Conservation (phyloP, 2,888 invertebrate species). For the Hesperia comma region DNA sequence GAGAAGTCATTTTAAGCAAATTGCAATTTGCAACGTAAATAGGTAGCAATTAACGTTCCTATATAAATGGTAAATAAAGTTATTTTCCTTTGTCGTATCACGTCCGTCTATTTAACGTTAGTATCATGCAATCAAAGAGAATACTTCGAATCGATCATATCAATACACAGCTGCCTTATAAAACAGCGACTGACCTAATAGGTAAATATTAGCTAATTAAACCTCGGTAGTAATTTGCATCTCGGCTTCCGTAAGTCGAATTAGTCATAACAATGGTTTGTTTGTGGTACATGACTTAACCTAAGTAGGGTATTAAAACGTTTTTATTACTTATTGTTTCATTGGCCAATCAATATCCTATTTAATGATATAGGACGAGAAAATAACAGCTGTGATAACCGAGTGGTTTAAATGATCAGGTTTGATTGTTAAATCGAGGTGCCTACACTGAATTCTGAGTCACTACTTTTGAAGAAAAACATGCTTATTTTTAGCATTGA, state of each 20-base stretch:
- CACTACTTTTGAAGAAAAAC: too few species aligned
- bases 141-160: conserved; percentile 3
- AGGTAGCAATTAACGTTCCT: neutral
- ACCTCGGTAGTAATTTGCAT: conserved; percentile 15
- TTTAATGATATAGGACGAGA: neutral
- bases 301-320: conserved; percentile 8
- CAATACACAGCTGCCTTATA: conserved; percentile 10
- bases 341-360: neutral
- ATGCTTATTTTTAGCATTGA: too few species aligned
- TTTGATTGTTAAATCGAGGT: too few species aligned
- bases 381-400: too few species aligned
- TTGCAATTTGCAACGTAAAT: neutral
- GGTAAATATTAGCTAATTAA: conserved; percentile 25
- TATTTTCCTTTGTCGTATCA: conserved; percentile 1
- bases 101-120: neutral
- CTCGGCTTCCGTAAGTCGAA: conserved; percentile 1
- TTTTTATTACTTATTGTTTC: conserved; percentile 16
- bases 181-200: neutral
- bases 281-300: conserved; percentile 1
- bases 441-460: too few species aligned
- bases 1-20: neutral
- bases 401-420: too few species aligned
- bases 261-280: conserved; percentile 20
- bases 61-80: neutral
- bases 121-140: conserved; percentile 8